phyloP scores from a whole-genome alignment of 2,888 invertebrate genomes.

The Neoitamus cyanurus region DNA sequence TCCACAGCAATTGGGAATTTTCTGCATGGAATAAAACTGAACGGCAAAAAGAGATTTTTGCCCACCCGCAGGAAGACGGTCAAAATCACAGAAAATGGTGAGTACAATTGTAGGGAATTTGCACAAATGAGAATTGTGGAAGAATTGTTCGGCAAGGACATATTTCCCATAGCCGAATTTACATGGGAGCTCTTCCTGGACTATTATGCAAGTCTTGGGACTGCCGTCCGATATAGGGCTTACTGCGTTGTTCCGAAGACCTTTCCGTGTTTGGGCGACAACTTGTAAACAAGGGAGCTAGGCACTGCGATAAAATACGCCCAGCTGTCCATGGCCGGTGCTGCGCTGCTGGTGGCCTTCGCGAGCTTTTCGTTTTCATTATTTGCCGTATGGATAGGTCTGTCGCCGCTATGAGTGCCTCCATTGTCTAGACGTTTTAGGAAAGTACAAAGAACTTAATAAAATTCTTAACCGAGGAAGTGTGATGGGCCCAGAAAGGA shows the following conservation, averaged over 20 bases:
- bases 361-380: not conserved
- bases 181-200: not conserved
- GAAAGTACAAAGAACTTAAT: not conserved
- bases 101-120: not conserved
- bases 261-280: not conserved
- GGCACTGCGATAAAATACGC: not conserved
- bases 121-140: not conserved
- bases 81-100: constrained; percentile 11
- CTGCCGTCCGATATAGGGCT: not conserved
- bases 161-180: not conserved
- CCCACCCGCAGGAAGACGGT: not conserved
- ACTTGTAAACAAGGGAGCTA: not conserved
- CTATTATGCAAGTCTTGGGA: not conserved
- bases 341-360: not conserved
- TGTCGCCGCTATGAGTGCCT: not conserved
- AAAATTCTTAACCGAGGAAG: not conserved
- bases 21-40: constrained; percentile 28
- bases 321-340: not conserved
- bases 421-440: not conserved
- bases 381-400: not conserved
- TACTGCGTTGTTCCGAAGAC: not conserved
- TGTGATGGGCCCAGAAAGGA: not conserved
- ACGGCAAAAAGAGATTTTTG: not conserved
- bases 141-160: not conserved
- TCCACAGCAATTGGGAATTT: not conserved